Evolutionary conservation across 2,113 vertebrate genomes (phyloP), one percentile per base, ranked within the genome.

Genomic region (Tragelaphus scriptus): DNA sequence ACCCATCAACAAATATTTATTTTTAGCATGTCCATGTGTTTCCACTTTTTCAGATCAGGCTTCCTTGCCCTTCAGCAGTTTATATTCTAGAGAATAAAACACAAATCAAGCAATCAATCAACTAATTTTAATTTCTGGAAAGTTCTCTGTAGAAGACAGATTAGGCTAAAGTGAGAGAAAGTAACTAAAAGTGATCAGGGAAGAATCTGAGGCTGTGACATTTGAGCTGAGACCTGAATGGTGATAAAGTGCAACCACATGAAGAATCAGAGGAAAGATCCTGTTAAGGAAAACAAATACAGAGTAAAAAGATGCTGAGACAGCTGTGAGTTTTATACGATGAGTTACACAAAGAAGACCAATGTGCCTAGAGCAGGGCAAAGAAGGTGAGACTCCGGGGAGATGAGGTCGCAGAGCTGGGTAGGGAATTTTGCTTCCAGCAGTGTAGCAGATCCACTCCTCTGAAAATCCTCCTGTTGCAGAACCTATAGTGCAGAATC

Each of bases 261-360:
- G 63, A 93, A 80, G 56, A 90, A 53, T 1, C 61, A 47, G 19
- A 61, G 44, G n/a, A 86, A 92, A 85, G 87, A 79, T 47, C 1
- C 30, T 40, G 87, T 94, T 26, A 49, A 90, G 87, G 58, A 90
- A 97, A 98, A 91, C 59, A 96, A 86, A n/a, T 75, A 90, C 55
- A 21, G 90, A 56, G 44, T 91, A 79, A 58, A 94, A 86, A 94
- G 82, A 68, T 63, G 63, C 30, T 25, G 59, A 91, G 36, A 63
- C 40, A 61, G 56, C 65, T 75, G 79, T 91, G 56, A 90, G 79
- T 15, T 85, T 92, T 56, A 81, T 15, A 26, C 6, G 28, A 17
- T 65, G 92, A 81, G 7, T 77, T 90, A 28, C 1, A 85, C 71
- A 87, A 89, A 94, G 53, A 75, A 88, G 77, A 28, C 30, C 86